phyloP scores from a whole-genome alignment of 2,888 invertebrate species.

The Acrobasis repandana region DNA sequence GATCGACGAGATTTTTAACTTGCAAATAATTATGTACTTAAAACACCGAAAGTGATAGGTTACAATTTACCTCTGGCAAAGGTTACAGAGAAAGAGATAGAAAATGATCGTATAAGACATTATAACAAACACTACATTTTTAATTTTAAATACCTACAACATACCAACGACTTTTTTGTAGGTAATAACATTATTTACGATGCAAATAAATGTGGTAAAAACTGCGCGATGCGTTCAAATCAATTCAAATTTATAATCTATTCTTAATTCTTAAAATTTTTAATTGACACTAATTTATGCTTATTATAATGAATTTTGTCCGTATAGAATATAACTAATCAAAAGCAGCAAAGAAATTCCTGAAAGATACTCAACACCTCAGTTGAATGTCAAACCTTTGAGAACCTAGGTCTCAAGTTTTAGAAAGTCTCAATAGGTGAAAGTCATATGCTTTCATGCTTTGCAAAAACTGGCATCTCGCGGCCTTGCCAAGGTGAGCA shows the following conservation, averaged over 20 bases:
- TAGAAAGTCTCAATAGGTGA: constrained; percentile 80
- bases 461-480: constrained; percentile 80
- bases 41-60: too few relatives aligned
- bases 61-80: too few relatives aligned
- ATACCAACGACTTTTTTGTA: too few relatives aligned
- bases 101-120: too few relatives aligned
- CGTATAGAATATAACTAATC: neutral
- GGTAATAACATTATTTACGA: too few relatives aligned
- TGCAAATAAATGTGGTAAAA: too few relatives aligned
- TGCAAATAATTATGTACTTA: too few relatives aligned
- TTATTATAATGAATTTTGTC: neutral
- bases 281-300: neutral
- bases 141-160: too few relatives aligned
- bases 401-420: constrained; percentile 43
- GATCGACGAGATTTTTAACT: too few relatives aligned
- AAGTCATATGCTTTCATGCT: constrained; percentile 76
- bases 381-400: constrained; percentile 16
- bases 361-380: neutral
- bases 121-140: too few relatives aligned
- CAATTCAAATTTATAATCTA: neutral
- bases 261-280: neutral
- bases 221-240: neutral
- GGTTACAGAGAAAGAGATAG: too few relatives aligned
- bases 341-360: neutral
- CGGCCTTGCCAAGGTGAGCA: constrained; percentile 82